Evolutionary conservation across 2,888 invertebrate species (phyloP), one percentile per base, ranked within the genome.

Genomic region (Drosophila limbata): DNA sequence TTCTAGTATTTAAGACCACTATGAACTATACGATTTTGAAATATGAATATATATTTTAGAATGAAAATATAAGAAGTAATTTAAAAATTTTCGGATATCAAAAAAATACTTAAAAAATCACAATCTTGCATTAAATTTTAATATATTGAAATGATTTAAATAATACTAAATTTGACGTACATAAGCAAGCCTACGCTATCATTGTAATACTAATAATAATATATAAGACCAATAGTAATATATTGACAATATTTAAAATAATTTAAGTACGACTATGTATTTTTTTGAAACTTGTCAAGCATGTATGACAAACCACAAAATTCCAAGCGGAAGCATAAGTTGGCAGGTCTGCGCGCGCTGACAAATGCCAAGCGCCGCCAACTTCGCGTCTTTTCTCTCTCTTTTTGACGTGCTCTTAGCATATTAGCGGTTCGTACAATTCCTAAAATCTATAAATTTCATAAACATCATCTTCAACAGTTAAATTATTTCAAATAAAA

Each of bases 391-490:
- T 63, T 66, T 77, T 79, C 79, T 85, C 90, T 90, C 91, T 91
- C 91, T 91, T 90, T 91, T 91, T 91, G 90, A 90, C 90, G 90
- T 91, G 90, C 90, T 86, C 88, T 82, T 86, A 83, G 83, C 82
- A 81, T 79, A 85, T 81, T 83, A 89, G 86, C 82, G 90, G 91
- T 91, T 82, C 84, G 91, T 91, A 84, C 78, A 77, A 59, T 76
- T 69, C 28, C 11, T 35, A 53, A 84, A 90, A 91, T 91, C 90
- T 56, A n/a, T 28, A 73, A 82, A 77, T 85, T 80, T 90, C 69
- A 71, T 33, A 51, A 67, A 63, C 90, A 91, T 91, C 91, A 69
- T 3, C 42, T 21, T 55, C 39, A 75, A 79, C 65, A 62, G 59
- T 37, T 62, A 13, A 6, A 19, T 47, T 55, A 37, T 48, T 59